Conservation (phyloP, 2,888 invertebrate species). For the Scaptomyza polygonia region DNA sequence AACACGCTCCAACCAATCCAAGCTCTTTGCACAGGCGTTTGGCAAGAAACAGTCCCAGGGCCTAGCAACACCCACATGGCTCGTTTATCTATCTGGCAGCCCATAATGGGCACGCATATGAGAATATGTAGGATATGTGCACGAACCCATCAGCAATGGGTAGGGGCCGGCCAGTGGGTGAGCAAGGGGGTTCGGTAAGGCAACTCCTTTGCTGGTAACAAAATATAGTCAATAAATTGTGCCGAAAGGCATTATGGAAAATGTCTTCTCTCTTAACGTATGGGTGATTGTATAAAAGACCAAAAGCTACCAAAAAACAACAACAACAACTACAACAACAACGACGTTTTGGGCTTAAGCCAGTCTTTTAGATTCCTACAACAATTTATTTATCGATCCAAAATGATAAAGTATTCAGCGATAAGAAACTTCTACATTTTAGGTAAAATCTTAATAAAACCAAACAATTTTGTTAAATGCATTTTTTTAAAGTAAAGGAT, state of each 20-base stretch:
- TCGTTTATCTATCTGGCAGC: conserved; percentile 62
- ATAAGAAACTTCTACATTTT: not conserved
- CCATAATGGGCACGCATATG: conserved; percentile 67
- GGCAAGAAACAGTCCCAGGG: conserved; percentile 29
- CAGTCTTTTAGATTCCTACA: conserved; percentile 5
- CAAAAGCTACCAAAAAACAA: not conserved
- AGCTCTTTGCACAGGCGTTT: conserved; percentile 8
- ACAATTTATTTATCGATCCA: conserved; percentile 13
- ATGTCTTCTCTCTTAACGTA: conserved; percentile 22
- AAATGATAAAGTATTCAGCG: not conserved
- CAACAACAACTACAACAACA: not conserved
- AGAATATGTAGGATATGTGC: conserved; percentile 44
- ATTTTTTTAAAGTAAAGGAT: too few relatives aligned
- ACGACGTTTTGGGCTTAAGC: not conserved
- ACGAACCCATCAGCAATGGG: conserved; percentile 27
- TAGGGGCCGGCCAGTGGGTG: not conserved
- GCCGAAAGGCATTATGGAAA: conserved; percentile 53
- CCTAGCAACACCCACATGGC: conserved; percentile 56
- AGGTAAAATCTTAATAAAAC: not conserved
- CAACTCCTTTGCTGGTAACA: conserved; percentile 44
- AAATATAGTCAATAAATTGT: conserved; percentile 58
- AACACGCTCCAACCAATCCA: not conserved
- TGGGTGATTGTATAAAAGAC: conserved; percentile 2
- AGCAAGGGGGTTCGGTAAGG: conserved; percentile 39
- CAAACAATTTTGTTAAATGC: too few relatives aligned